Evolutionary conservation across 2,113 vertebrate genomes (phyloP).

Genomic region (Eonycteris spelaea): DNA sequence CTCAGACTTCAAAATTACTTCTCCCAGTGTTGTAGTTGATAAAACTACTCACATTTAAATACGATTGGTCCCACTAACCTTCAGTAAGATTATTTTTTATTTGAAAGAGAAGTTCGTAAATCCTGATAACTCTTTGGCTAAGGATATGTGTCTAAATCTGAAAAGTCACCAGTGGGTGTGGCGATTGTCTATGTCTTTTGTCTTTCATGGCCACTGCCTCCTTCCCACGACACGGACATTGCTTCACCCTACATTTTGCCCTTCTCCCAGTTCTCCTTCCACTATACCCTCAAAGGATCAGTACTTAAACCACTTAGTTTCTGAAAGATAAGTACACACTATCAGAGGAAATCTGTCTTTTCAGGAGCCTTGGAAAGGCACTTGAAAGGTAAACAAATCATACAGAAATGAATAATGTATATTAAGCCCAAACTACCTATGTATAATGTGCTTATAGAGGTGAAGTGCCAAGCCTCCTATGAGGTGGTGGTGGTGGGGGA

Average conservation of each 20-base stretch:
- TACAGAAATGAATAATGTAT: background rate
- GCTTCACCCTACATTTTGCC: background rate
- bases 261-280: background rate
- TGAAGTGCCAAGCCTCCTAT: background rate
- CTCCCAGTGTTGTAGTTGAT: background rate
- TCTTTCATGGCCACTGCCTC: fast-evolving
- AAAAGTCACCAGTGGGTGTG: background rate
- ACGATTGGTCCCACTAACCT: background rate
- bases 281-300: background rate
- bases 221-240: background rate
- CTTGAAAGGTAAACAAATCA: background rate
- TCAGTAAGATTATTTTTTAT: background rate
- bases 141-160: background rate
- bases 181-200: background rate
- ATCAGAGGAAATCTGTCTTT: background rate
- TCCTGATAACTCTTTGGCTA: background rate
- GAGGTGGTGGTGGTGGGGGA: background rate
- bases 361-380: background rate
- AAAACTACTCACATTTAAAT: background rate
- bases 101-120: background rate
- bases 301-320: background rate
- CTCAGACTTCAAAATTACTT: background rate
- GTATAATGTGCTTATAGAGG: background rate
- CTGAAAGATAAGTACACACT: background rate
- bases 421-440: background rate